These are phyloP conservation scores for Calameuta filiformis DNA, from an alignment of 2,888 invertebrate genomes.

Conservation along the genomic window DNA sequence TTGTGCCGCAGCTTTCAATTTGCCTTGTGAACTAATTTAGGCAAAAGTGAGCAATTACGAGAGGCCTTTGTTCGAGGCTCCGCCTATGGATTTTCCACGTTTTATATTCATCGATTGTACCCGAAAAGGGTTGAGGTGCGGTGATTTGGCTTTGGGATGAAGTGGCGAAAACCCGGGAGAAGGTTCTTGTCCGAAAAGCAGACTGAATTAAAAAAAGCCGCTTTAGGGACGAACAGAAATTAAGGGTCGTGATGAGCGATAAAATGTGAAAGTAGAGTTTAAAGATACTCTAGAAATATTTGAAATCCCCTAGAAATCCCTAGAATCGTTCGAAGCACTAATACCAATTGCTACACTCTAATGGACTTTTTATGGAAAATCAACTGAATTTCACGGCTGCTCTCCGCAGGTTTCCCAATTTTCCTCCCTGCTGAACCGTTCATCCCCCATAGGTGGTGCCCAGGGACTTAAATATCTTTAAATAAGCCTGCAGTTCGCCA, in stretches of 20 bases:
- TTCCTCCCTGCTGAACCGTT: neutral
- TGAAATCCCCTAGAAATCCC: neutral
- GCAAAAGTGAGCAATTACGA: slow-evolving; percentile 23
- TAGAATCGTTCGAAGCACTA: neutral
- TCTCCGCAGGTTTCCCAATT: neutral
- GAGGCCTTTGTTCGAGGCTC: slow-evolving; percentile 16
- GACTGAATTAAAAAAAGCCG: slow-evolving; percentile 8
- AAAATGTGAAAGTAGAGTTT: neutral
- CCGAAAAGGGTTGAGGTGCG: slow-evolving; percentile 18
- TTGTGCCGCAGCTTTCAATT: slow-evolving; percentile 10
- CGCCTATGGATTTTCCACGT: slow-evolving; percentile 16
- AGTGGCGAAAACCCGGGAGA: slow-evolving; percentile 14
- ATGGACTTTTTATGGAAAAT: neutral
- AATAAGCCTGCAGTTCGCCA: neutral
- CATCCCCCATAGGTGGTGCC: neutral
- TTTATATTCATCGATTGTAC: slow-evolving; percentile 22
- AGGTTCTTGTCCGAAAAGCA: slow-evolving; percentile 8
- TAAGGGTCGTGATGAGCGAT: neutral
- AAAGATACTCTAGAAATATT: neutral
- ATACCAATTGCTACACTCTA: neutral
- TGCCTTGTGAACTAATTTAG: slow-evolving; percentile 14
- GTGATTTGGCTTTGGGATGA: slow-evolving; percentile 3
- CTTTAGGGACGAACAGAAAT: neutral
- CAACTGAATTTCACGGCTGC: neutral
- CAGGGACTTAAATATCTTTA: neutral